These are phyloP conservation scores for Acanthosepion lycidas DNA, from an alignment of 2,888 invertebrate genomes.

Conservation along the genomic window DNA sequence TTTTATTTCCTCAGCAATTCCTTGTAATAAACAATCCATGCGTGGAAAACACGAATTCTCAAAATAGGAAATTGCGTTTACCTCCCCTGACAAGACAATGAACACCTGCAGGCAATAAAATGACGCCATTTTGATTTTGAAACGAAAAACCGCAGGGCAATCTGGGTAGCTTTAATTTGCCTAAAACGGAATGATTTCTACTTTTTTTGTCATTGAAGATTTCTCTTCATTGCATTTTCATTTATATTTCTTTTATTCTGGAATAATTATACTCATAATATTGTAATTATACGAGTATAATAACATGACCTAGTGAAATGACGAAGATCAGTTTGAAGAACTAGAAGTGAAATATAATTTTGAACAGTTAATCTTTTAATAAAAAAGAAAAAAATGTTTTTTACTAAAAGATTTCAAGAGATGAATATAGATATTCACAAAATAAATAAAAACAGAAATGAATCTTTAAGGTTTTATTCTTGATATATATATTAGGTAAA, in stretches of 20 bases:
- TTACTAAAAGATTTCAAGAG: no score
- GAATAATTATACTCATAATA: not conserved
- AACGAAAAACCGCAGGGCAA: not conserved
- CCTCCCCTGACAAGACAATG: slow-evolving; percentile 23
- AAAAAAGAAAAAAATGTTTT: no score
- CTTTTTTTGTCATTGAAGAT: not conserved
- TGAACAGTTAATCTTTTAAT: no score
- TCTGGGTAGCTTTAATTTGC: not conserved
- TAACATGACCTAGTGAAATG: not conserved
- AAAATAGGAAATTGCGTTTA: slow-evolving; percentile 33
- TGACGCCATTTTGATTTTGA: not conserved
- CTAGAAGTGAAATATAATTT: no score
- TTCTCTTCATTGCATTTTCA: not conserved
- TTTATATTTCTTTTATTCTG: not conserved
- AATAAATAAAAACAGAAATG: no score
- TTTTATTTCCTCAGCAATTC: not conserved
- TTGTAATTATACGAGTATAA: not conserved
- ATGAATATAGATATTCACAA: no score
- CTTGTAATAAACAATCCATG: not conserved
- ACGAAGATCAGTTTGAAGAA: not conserved
- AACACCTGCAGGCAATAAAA: not conserved
- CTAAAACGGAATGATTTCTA: not conserved
- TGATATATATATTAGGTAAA: no score
- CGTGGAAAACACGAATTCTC: slow-evolving; percentile 11
- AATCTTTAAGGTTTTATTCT: no score